These are phyloP conservation scores for Sarcophaga carnaria DNA, from an alignment of 2,888 invertebrate genomes.

Conservation along the genomic window DNA sequence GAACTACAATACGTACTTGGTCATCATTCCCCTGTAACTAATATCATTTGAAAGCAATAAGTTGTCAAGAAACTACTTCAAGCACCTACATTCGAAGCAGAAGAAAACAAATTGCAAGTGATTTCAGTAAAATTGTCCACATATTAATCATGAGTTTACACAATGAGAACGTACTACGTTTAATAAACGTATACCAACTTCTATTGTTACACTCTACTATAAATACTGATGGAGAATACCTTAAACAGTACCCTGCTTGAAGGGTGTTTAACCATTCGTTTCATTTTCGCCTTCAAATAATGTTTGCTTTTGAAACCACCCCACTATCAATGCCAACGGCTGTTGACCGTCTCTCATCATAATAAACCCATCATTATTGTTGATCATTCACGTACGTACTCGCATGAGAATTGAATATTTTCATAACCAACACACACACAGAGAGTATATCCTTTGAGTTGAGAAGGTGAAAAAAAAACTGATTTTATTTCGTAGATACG, in stretches of 20 bases:
- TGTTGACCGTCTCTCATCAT: slow-evolving; percentile 23
- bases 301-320: slow-evolving; percentile 43
- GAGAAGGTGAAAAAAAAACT: slow-evolving; percentile 56
- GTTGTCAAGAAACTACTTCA: too few relatives aligned
- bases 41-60: too few relatives aligned
- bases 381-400: slow-evolving; percentile 6
- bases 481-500: slow-evolving; percentile 63
- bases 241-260: not conserved
- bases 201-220: too few relatives aligned
- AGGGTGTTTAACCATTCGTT: not conserved
- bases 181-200: too few relatives aligned
- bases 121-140: too few relatives aligned
- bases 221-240: too few relatives aligned
- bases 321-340: slow-evolving; percentile 26
- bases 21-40: too few relatives aligned
- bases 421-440: not conserved
- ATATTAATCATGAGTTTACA: too few relatives aligned
- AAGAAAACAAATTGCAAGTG: too few relatives aligned
- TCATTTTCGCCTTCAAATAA: not conserved
- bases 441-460: slow-evolving; percentile 32
- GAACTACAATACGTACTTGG: too few relatives aligned
- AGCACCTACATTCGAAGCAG: too few relatives aligned
- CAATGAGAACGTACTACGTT: too few relatives aligned
- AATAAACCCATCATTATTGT: slow-evolving; percentile 50
- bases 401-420: slow-evolving; percentile 48